phyloP scores from a whole-genome alignment of 2,113 vertebrate species.

The Dolichallabes microphthalmus region DNA sequence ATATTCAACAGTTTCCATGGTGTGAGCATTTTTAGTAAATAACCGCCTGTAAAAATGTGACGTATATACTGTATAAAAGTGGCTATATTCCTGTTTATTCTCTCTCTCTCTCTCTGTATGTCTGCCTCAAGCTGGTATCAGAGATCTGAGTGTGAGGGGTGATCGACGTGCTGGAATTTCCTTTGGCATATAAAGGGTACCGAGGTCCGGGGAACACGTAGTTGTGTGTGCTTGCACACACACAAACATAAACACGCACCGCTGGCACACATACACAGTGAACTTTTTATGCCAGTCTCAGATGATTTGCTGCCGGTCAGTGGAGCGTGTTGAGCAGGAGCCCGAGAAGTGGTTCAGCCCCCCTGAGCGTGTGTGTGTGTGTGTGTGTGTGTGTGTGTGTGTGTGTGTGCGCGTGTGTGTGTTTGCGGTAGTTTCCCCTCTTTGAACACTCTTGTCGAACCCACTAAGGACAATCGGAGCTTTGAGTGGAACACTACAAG shows the following conservation, averaged over 20 bases:
- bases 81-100: neutral
- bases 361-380: constrained; percentile 26
- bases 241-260: constrained; percentile 18
- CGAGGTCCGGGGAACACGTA: neutral
- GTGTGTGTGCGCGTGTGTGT: constrained; percentile 14
- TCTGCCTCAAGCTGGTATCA: constrained; percentile 28
- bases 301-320: constrained; percentile 36
- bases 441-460: constrained; percentile 42
- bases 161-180: constrained; percentile 54
- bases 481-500: constrained; percentile 43
- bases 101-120: neutral
- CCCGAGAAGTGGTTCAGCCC: constrained; percentile 4
- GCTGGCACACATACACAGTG: constrained; percentile 8
- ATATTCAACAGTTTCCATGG: neutral
- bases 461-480: constrained; percentile 43
- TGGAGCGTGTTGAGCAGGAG: constrained; percentile 31
- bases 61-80: neutral
- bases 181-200: constrained; percentile 41
- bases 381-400: constrained; percentile 22
- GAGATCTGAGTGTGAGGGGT: constrained; percentile 45
- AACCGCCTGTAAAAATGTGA: neutral
- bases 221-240: neutral
- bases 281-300: constrained; percentile 22
- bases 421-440: constrained; percentile 33
- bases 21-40: neutral